Percentiles rank a stretch among this genome's conserved stretches.
phyloP scores from a whole-genome alignment of 2,888 invertebrate species.

The Leistus spinibarbis region DNA sequence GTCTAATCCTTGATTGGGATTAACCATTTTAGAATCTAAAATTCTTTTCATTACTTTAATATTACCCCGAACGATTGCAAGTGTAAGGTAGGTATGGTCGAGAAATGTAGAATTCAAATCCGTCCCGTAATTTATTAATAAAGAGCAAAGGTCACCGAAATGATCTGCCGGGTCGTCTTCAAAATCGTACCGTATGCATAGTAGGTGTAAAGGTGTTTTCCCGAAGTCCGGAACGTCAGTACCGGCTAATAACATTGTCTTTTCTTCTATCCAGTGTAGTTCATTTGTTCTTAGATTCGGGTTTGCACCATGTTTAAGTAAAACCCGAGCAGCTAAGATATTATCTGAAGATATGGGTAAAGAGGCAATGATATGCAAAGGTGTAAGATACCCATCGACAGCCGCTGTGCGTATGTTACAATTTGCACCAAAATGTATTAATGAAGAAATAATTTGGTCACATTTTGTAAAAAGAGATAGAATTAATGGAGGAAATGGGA shows the following conservation, averaged over 20 bases:
- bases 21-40: conserved; percentile 44
- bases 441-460: conserved; percentile 44
- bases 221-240: conserved; percentile 45
- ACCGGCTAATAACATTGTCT: conserved; percentile 43
- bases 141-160: conserved; percentile 44
- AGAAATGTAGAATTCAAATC: conserved; percentile 48
- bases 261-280: conserved; percentile 50
- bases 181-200: conserved; percentile 53
- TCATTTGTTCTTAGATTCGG: conserved; percentile 48
- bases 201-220: conserved; percentile 53
- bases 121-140: conserved; percentile 45
- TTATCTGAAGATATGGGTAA: conserved; percentile 45
- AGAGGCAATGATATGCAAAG: conserved; percentile 51
- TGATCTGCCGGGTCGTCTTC: conserved; percentile 43
- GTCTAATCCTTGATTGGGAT: conserved; percentile 49
- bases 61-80: conserved; percentile 53
- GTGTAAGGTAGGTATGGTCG: conserved; percentile 52
- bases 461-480: conserved; percentile 51
- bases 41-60: conserved; percentile 46
- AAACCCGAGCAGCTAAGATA: conserved; percentile 44
- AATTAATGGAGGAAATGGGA: conserved; percentile 51
- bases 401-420: conserved; percentile 47
- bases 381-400: conserved; percentile 47
- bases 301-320: conserved; percentile 49
- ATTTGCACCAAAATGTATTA: conserved; percentile 45